Base-by-base conservation (phyloP, 2,888 invertebrate genomes). In the Halictus ligatus region DNA sequence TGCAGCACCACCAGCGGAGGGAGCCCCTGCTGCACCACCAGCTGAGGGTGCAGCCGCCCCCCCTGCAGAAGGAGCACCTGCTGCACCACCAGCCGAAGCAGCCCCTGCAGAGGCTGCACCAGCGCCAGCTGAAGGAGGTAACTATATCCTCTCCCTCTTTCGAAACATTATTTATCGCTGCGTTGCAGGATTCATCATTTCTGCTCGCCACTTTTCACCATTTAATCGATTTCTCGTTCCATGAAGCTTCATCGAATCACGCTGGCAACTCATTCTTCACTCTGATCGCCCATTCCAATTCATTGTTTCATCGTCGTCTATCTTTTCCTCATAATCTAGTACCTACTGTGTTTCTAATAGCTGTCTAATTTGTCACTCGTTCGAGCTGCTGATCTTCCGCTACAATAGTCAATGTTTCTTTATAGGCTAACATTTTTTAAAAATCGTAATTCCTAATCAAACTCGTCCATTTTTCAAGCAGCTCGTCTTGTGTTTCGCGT, bases 21-120 rank as follows among this genome's bases (percentile, higher is more conserved):
- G 73, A 73, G 48, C 92, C 58, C 90, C 90, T 54, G 94, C 95
- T 95, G 58, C 76, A 64, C 50, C 80, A 21, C 67, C 81, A 81
- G 87, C 82, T 21, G 93, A 90, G 13, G 81, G 75, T 75, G 46
- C 95, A 60, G 93, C 94, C 5, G 93, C 94, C 6, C 95, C 93
- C 60, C 94, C 94, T 15, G 88, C 90, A 18, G 85, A 73, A 18
- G 73, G 73, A 73, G 48, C 92, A 69, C 90, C 90, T 50, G 94
- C 95, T 95, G 58, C 76, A 50, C 50, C 80, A 13, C 48, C 81
- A 81, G 87, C 82, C 25, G 93, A 90, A 35, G 81, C 84, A 13
- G 84, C 84, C 67, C 87, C 89, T 69, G 85, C 84, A 50, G 89
- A 84, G 67, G 83, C 86, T 21, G 83, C 85, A 80, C 83, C 87